Evolutionary conservation across 2,113 vertebrate genomes (phyloP), one percentile per base, ranked within the genome.

Genomic region (Trachemys scripta): DNA sequence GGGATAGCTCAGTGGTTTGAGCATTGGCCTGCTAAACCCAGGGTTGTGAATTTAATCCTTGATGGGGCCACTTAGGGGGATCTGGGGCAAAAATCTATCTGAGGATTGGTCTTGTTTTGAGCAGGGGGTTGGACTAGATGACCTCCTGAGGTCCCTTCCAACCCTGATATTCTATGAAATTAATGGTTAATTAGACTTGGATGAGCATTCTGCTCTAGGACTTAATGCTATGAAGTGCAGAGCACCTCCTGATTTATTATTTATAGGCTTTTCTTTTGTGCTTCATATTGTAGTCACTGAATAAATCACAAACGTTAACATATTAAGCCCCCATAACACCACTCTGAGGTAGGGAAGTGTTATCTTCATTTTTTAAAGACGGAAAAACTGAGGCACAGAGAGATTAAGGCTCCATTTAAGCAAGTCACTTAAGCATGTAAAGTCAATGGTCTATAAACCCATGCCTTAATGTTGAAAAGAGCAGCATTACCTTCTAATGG

Each of bases 261-360:
- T 27, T 65, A 24, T 10, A 42, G 47, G 38, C 14, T 45, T 90
- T 89, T 85, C 31, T 80, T 82, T 24, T 16, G 84, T 27, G 11
- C 14, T 76, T 27, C 62, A 27, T 29, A 78, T 24, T 2, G 10
- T 27, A 5, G 38, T 49, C 47, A 27, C 35, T 65, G 50, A 38
- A 29, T 27, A 0, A 0, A 0, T 8, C 14, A 69, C 14, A 19
- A 45, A 45, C 22, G 5, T 25, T 22, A 6, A 78, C 6, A 42
- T 45, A 13, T 17, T 81, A 62, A 0, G 0, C 75, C 87, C 72
- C 35, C 50, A n/a, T 22, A 50, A 59, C 16, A 89, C 72, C 31
- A 19, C 90, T 24, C 42, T 2, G 3, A 87, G 81, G 80, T 5
- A 85, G 22, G 24, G 84, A 53, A 6, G 54, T 83, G 35, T 65